phyloP scores from a whole-genome alignment of 2,113 vertebrate genomes.

The Lagopus muta region DNA sequence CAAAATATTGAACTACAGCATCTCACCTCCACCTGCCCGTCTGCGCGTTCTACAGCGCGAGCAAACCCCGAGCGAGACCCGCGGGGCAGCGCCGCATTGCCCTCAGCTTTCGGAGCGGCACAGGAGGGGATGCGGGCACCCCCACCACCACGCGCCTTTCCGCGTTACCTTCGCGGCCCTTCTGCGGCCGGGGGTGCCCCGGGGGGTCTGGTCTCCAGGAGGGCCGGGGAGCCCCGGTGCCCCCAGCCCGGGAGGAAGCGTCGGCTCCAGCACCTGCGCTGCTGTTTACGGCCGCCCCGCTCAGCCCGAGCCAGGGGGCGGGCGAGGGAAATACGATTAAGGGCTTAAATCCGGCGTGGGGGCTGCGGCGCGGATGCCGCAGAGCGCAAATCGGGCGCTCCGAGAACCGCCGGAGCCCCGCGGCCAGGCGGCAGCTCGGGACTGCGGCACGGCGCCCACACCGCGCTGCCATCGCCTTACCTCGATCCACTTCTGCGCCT shows the following conservation, averaged over 20 bases:
- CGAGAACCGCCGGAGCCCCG: not conserved
- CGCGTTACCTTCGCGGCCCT: not conserved
- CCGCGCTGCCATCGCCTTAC: slow-evolving; percentile 66
- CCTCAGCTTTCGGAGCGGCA: not conserved
- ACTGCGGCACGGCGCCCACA: no score
- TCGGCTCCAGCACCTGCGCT: slow-evolving; percentile 36
- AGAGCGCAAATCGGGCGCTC: not conserved
- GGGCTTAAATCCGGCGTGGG: not conserved
- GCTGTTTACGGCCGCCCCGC: not conserved
- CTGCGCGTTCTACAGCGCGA: not conserved
- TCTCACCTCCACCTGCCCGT: slow-evolving; percentile 26
- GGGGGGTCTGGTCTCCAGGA: not conserved
- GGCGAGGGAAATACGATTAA: slow-evolving; percentile 33
- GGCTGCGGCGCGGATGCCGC: not conserved
- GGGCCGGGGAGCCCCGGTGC: no score
- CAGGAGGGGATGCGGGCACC: not conserved
- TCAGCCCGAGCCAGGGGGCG: not conserved
- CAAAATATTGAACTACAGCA: slow-evolving; percentile 46
- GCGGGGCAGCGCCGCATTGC: accelerated
- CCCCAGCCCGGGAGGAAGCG: not conserved
- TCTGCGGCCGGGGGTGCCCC: not conserved
- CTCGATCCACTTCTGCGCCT: slow-evolving; percentile 96
- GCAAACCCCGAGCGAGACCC: not conserved
- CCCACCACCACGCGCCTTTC: not conserved
- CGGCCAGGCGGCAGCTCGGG: no score